A percentile compares a stretch with the other conserved stretches of the same genome.
phyloP scores from a whole-genome alignment of 2,888 invertebrate species.

The Diplazon laetatorius region DNA sequence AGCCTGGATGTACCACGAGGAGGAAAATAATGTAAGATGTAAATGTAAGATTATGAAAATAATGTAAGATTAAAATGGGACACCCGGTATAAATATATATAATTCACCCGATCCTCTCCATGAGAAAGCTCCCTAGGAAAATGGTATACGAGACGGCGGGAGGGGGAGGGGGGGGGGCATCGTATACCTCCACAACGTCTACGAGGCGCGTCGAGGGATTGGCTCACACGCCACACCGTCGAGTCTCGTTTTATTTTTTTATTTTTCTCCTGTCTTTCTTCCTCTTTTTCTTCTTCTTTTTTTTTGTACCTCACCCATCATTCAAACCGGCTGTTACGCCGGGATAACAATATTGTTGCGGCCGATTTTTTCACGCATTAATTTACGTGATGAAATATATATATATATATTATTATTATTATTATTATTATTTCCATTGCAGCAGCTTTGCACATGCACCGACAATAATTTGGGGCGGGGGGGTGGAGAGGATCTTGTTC shows the following conservation, averaged over 20 bases:
- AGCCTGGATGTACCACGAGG: too few species aligned
- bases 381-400: too few species aligned
- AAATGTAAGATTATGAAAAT: too few species aligned
- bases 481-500: neutral
- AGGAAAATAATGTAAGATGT: too few species aligned
- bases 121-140: slow-evolving; percentile 1
- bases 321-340: slow-evolving; percentile 7
- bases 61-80: too few species aligned
- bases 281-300: neutral
- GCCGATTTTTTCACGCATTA: slow-evolving; percentile 19
- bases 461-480: neutral
- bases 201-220: slow-evolving; percentile 35
- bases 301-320: slow-evolving; percentile 15
- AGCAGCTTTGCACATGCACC: neutral
- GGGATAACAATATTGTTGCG: too few species aligned
- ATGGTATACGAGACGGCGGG: too few species aligned
- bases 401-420: too few species aligned
- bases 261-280: too few species aligned
- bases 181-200: slow-evolving; percentile 25
- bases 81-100: too few species aligned
- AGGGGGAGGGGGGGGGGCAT: too few species aligned
- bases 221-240: slow-evolving; percentile 10
- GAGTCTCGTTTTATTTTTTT: neutral
- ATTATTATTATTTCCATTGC: too few species aligned
- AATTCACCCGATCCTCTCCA: neutral